These are phyloP conservation scores for Meles meles DNA, from an alignment of 2,113 vertebrate species.

Conservation along the genomic window DNA sequence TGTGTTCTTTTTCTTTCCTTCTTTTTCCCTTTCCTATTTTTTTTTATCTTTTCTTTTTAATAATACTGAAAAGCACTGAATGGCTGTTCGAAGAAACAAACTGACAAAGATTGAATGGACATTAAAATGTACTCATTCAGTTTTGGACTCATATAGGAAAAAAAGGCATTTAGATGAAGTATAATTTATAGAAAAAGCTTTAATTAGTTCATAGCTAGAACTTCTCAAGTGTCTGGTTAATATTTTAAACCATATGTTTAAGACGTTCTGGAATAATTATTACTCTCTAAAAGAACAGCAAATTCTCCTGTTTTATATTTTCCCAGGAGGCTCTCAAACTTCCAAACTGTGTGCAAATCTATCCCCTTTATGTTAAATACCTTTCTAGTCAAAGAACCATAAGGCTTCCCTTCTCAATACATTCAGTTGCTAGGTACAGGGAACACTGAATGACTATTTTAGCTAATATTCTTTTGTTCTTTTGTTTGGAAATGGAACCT, in stretches of 20 bases:
- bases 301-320: constrained; percentile 15
- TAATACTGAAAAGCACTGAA: constrained; percentile 42
- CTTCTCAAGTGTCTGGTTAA: constrained; percentile 67
- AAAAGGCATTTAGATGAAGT: constrained; percentile 19
- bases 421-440: background rate
- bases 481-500: background rate
- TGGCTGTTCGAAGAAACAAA: constrained; percentile 45
- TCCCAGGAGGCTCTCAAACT: constrained; percentile 11
- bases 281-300: background rate
- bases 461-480: background rate
- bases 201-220: constrained; percentile 58
- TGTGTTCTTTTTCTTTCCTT: background rate
- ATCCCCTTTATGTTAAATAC: constrained; percentile 13
- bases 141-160: constrained; percentile 46
- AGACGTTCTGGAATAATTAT: constrained; percentile 55
- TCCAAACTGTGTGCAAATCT: background rate
- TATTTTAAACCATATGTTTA: constrained; percentile 63
- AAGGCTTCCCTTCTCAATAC: background rate
- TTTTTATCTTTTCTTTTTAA: background rate
- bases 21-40: background rate
- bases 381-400: background rate
- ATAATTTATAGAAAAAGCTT: constrained; percentile 59
- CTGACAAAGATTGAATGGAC: background rate
- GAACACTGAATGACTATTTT: background rate
- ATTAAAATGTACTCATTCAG: constrained; percentile 49